A percentile compares a stretch with the other conserved stretches of the same genome.
Evolutionary conservation across 2,888 invertebrate species (phyloP).

Genomic region (Drosophila cognata): DNA sequence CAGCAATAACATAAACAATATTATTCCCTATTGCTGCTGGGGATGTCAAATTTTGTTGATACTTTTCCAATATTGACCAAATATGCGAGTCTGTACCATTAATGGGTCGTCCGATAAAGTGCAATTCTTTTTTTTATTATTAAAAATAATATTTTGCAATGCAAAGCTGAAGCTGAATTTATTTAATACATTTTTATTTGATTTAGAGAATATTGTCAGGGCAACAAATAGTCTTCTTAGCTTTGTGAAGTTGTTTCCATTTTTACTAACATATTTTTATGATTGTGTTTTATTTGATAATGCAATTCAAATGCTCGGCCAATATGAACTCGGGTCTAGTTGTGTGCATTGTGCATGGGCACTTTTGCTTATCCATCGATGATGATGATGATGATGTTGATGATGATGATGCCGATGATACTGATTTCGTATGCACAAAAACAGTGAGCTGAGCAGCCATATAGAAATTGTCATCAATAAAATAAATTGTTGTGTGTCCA

Average conservation of each 20-base stretch:
- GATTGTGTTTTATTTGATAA: conserved; percentile 44
- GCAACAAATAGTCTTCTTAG: conserved; percentile 7
- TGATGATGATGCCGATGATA: conserved; percentile 29
- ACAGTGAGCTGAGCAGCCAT: conserved; percentile 44
- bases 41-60: background rate
- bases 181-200: background rate
- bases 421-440: conserved; percentile 73
- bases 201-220: conserved; percentile 5
- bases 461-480: conserved; percentile 72
- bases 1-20: background rate
- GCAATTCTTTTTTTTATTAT: background rate
- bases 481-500: conserved; percentile 60
- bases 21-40: background rate
- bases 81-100: no score
- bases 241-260: background rate
- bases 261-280: conserved; percentile 6
- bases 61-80: background rate
- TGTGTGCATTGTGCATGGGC: conserved; percentile 47
- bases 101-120: no score
- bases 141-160: background rate
- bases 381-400: conserved; percentile 39
- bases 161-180: background rate
- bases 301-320: conserved; percentile 59
- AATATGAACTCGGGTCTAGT: conserved; percentile 23
- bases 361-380: conserved; percentile 39